These are phyloP conservation scores for Noctua janthe DNA, from an alignment of 2,888 invertebrate genomes.

Conservation along the genomic window DNA sequence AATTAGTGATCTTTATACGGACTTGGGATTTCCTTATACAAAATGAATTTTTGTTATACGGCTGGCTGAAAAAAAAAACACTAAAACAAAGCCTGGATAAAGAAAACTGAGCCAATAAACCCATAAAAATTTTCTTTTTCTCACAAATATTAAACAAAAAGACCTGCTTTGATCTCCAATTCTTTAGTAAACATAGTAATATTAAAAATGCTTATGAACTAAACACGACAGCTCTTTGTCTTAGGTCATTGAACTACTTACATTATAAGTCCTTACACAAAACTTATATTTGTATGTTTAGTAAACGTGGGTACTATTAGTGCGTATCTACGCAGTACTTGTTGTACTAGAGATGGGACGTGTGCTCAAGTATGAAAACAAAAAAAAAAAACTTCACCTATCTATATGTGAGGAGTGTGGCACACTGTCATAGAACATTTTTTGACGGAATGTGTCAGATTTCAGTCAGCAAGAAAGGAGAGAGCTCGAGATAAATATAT, in stretches of 20 bases:
- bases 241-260: constrained; percentile 9
- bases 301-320: not conserved
- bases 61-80: not conserved
- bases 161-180: not conserved
- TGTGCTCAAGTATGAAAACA: too few species aligned
- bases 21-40: too few species aligned
- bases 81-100: not conserved
- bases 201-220: not conserved
- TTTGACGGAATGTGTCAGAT: too few species aligned
- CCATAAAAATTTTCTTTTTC: not conserved
- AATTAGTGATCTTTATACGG: too few species aligned
- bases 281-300: constrained; percentile 19
- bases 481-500: too few species aligned
- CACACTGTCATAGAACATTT: too few species aligned
- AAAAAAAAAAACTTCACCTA: too few species aligned
- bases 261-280: constrained; percentile 1
- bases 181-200: constrained; percentile 1
- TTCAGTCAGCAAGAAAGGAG: too few species aligned
- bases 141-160: not conserved
- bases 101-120: not conserved
- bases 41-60: too few species aligned
- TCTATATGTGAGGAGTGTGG: too few species aligned
- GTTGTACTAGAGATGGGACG: constrained; percentile 7
- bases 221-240: constrained; percentile 9
- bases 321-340: too few species aligned